Conservation (phyloP, 2,888 invertebrate genomes). For the Caradrina kadenii region DNA sequence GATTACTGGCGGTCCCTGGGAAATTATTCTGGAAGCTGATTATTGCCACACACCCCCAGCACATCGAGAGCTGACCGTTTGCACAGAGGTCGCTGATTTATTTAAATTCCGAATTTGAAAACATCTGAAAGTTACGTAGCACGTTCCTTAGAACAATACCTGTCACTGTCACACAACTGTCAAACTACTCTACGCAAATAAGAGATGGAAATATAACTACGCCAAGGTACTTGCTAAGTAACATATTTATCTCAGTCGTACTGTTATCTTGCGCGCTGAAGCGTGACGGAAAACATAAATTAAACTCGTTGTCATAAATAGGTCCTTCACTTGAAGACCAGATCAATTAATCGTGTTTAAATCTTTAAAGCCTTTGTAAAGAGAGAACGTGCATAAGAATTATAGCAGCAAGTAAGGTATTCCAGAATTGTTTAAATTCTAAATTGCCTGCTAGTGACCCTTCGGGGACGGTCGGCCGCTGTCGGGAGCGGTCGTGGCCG, state of each 20-base stretch:
- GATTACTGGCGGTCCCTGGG: background rate
- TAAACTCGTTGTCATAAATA: conserved; percentile 26
- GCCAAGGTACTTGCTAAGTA: background rate
- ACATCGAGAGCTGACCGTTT: background rate
- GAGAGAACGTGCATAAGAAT: conserved; percentile 10
- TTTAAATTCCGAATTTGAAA: no score
- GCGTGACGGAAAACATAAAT: conserved; percentile 16
- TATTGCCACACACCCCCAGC: background rate
- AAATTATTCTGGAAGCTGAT: background rate
- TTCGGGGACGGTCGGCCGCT: conserved; percentile 48
- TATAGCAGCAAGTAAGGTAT: background rate
- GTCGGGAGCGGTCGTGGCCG: conserved; percentile 66
- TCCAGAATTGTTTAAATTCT: conserved; percentile 9
- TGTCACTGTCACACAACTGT: background rate
- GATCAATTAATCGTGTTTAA: conserved; percentile 18
- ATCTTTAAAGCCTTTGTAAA: conserved; percentile 12
- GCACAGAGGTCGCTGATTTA: background rate
- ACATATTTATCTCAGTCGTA: background rate
- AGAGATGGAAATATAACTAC: background rate
- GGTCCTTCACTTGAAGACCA: conserved; percentile 13
- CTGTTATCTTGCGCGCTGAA: background rate
- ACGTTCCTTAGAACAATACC: background rate
- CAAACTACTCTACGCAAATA: background rate
- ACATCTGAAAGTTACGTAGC: background rate
- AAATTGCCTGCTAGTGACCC: conserved; percentile 45